Conservation (phyloP, 2,888 invertebrate genomes). For the Ichneumoninae sp. region DNA sequence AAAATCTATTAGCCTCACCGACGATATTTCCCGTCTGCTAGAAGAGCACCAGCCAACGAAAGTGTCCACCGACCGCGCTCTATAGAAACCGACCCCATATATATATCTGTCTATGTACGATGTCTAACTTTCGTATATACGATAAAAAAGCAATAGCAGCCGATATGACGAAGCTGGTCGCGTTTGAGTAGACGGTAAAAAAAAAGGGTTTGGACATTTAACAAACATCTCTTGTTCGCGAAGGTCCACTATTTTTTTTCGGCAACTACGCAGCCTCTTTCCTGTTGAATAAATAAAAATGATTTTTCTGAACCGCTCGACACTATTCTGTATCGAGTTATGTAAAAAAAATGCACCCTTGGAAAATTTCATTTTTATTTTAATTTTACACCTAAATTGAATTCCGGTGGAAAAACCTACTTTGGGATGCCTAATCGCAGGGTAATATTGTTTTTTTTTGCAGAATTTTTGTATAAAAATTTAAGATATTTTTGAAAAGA, state of each 20-base stretch:
- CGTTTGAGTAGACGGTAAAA: not conserved
- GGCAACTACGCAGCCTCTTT: not conserved
- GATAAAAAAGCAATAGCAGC: constrained; percentile 51
- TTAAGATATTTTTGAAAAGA: not conserved
- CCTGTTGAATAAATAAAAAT: not conserved
- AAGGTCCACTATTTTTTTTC: not conserved
- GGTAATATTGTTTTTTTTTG: no score
- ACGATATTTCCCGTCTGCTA: constrained; percentile 66
- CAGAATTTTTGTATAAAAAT: no score
- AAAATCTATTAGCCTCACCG: constrained; percentile 81
- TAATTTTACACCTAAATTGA: not conserved
- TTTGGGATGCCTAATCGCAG: no score
- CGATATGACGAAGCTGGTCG: constrained; percentile 42
- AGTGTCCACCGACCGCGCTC: constrained; percentile 14
- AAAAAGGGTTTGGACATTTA: not conserved
- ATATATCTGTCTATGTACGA: constrained; percentile 64
- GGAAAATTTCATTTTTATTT: not conserved
- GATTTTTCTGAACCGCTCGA: not conserved
- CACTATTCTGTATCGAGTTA: not conserved
- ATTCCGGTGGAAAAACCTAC: no score
- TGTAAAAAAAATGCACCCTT: not conserved
- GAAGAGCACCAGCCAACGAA: constrained; percentile 44
- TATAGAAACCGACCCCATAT: not conserved
- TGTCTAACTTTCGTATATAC: constrained; percentile 27
- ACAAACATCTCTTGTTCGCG: no score